Percentiles rank a stretch among this genome's conserved stretches.
Evolutionary conservation across 1,140 invertebrate species (phyloP).

Genomic region (Lithobius niger): DNA sequence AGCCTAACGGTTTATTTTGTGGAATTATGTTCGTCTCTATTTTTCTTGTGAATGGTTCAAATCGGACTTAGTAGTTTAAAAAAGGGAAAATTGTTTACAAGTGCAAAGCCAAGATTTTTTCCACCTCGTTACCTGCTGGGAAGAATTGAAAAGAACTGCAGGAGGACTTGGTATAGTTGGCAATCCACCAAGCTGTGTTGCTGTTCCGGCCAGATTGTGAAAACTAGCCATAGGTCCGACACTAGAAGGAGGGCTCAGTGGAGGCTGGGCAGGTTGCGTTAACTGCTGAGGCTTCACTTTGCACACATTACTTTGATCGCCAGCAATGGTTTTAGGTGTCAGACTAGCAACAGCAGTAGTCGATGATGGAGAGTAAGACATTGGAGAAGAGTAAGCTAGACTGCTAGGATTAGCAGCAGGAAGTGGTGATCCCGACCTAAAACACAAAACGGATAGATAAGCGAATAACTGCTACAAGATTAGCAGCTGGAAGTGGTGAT

Average conservation of each 20-base stretch:
- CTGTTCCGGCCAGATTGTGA: conserved; percentile 20
- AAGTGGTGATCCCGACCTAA: neutral
- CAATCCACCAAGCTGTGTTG: conserved; percentile 52
- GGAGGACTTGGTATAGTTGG: conserved; percentile 69
- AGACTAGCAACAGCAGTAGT: conserved; percentile 1
- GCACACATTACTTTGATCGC: conserved; percentile 47
- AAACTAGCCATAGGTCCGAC: conserved; percentile 30
- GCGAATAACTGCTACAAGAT: too few relatives aligned
- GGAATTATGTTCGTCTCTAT: too few relatives aligned
- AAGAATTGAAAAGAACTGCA: conserved; percentile 58
- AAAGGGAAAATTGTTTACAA: too few relatives aligned
- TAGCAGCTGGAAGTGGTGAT: neutral
- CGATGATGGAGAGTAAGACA: neutral
- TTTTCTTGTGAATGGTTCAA: too few relatives aligned
- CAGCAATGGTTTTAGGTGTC: conserved; percentile 2
- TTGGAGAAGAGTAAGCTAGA: neutral
- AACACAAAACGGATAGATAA: too few relatives aligned
- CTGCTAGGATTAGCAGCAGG: neutral
- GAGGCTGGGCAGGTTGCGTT: conserved; percentile 31
- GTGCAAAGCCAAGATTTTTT: too few relatives aligned
- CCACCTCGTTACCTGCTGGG: conserved; percentile 32
- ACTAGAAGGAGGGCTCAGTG: conserved; percentile 29
- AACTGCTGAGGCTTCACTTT: conserved; percentile 63
- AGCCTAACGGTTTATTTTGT: too few relatives aligned
- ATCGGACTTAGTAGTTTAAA: too few relatives aligned